phyloP scores from a whole-genome alignment of 2,113 vertebrate genomes.

The Crocuta crocuta region DNA sequence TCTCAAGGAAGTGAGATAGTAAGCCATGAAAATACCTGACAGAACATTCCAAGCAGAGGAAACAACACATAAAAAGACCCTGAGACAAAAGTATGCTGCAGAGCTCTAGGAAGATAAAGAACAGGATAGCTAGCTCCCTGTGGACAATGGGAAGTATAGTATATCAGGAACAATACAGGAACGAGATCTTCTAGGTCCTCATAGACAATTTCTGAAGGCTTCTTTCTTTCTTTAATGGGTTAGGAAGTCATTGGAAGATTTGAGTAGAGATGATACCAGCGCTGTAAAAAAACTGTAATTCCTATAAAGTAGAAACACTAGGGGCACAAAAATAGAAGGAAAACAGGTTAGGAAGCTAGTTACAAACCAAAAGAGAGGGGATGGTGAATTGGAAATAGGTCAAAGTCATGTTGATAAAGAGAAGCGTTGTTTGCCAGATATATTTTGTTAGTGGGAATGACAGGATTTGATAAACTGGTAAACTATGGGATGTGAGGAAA shows the following conservation, averaged over 20 bases:
- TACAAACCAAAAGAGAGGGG: neutral
- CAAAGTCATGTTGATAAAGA: neutral
- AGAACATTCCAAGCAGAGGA: neutral
- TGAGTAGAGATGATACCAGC: neutral
- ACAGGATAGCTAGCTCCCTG: neutral
- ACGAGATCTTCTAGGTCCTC: neutral
- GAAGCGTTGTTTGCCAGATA: neutral
- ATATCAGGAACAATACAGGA: neutral
- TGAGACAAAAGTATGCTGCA: neutral
- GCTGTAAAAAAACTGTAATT: neutral
- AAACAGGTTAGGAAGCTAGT: neutral
- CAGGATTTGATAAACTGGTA: neutral
- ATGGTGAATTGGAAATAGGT: neutral
- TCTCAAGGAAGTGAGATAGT: neutral
- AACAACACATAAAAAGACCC: neutral
- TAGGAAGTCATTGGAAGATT: neutral
- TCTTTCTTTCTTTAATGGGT: neutral
- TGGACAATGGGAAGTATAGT: neutral
- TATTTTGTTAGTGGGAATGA: neutral
- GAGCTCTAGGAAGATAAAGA: neutral
- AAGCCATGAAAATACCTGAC: neutral
- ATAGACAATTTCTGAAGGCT: neutral
- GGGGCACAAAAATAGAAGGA: neutral
- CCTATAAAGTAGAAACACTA: neutral
- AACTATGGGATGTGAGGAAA: neutral